Evolutionary conservation across 2,113 vertebrate species (phyloP).

Genomic region (Catharus bicknelli): DNA sequence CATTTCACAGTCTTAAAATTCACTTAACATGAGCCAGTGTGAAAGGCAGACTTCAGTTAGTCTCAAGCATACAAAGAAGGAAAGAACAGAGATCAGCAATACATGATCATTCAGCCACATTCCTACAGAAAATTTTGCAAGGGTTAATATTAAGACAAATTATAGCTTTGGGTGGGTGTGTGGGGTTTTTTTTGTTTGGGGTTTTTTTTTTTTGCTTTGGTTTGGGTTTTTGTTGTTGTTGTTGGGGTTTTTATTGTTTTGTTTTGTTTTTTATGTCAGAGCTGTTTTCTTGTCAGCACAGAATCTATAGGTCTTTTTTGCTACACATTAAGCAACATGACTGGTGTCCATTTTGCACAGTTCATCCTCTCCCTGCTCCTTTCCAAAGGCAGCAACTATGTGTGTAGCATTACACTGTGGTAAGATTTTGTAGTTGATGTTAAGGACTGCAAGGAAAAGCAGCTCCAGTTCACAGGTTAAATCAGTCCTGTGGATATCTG

Average conservation of each 20-base stretch:
- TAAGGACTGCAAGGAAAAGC: background rate
- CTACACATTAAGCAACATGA: background rate
- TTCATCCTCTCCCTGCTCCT: background rate
- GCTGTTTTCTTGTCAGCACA: background rate
- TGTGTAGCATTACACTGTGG: background rate
- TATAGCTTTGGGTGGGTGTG: background rate
- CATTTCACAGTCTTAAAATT: background rate
- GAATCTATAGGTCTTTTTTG: background rate
- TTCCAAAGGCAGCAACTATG: background rate
- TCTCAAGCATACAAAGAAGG: background rate
- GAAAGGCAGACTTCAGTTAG: background rate
- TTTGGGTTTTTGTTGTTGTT: too few relatives aligned
- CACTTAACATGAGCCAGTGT: background rate
- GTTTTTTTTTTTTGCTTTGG: background rate
- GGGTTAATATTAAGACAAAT: background rate
- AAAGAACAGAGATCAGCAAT: background rate
- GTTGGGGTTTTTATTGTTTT: too few relatives aligned
- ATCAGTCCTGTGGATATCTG: background rate
- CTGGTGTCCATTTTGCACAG: accelerated
- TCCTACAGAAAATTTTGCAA: background rate
- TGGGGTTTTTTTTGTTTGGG: too few relatives aligned
- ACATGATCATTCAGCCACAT: background rate
- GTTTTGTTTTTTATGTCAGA: background rate
- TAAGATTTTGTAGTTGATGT: background rate
- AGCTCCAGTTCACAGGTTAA: background rate